phyloP scores from a whole-genome alignment of 2,113 vertebrate species.

The Poecile atricapillus region DNA sequence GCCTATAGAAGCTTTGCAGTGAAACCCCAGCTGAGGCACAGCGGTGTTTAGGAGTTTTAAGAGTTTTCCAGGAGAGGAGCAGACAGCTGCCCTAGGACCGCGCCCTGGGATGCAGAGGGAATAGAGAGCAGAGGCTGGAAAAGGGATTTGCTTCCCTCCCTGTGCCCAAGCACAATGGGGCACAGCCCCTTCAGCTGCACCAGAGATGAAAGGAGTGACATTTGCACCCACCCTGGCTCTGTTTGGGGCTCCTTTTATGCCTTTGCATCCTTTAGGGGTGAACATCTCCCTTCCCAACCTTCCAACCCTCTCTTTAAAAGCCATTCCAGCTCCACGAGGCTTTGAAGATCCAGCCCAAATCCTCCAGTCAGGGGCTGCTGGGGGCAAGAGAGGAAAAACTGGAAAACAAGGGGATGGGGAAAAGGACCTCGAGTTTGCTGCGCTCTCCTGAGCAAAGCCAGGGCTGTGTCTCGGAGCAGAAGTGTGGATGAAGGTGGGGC shows the following conservation, averaged over 20 bases:
- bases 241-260: neutral
- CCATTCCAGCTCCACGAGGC: accelerated
- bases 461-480: neutral
- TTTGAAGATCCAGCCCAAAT: neutral
- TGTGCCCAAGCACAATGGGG: accelerated
- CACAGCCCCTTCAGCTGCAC: neutral
- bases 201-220: neutral
- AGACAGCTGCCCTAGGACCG: neutral
- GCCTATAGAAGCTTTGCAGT: neutral
- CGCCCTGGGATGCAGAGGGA: neutral
- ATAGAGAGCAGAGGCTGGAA: neutral
- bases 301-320: neutral
- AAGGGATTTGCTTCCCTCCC: neutral
- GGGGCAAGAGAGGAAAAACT: neutral
- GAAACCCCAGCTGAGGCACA: neutral
- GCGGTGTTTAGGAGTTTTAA: neutral
- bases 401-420: neutral
- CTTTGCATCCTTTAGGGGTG: neutral
- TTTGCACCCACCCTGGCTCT: neutral
- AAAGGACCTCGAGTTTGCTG: neutral
- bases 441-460: neutral
- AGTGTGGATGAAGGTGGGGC: neutral
- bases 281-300: neutral
- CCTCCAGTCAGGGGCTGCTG: neutral
- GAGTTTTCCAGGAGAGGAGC: neutral